phyloP scores from a whole-genome alignment of 53 echinoderm and acorn worm genomes.

The Echinometra lucunter region DNA sequence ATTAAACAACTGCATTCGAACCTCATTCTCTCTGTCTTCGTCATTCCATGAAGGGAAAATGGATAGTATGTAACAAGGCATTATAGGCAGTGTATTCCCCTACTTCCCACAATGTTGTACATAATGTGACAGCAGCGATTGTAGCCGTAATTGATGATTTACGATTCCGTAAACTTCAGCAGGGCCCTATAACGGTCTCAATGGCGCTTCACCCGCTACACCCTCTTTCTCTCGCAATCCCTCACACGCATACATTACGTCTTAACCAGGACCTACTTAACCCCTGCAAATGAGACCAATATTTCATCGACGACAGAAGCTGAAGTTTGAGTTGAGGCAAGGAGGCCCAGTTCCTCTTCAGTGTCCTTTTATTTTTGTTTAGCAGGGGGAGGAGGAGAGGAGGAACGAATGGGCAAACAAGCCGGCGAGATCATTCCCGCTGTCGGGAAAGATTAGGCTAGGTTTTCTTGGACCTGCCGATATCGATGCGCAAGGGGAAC shows the following conservation, averaged over 20 bases:
- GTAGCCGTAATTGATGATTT: slow-evolving; percentile 62
- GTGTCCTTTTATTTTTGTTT: not conserved
- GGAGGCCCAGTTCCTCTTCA: not conserved
- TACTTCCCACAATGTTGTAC: slow-evolving; percentile 45
- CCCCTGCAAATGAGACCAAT: slow-evolving; percentile 65
- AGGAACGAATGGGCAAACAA: not conserved
- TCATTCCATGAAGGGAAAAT: not conserved
- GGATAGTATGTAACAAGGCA: not conserved
- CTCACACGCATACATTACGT: slow-evolving; percentile 47
- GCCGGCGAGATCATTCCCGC: slow-evolving; percentile 9
- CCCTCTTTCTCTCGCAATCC: not conserved
- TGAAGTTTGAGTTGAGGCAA: not conserved
- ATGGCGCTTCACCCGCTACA: slow-evolving; percentile 18
- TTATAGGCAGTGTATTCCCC: slow-evolving; percentile 22
- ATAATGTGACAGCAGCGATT: slow-evolving; percentile 62
- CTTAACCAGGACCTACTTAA: slow-evolving; percentile 62
- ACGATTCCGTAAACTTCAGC: slow-evolving; percentile 60
- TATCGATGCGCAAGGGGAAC: not conserved
- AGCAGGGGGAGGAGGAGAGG: not conserved
- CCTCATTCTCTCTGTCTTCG: slow-evolving; percentile 12
- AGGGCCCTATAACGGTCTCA: slow-evolving; percentile 22
- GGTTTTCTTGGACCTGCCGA: slow-evolving; percentile 3
- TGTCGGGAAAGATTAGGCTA: slow-evolving; percentile 20
- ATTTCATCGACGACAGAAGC: slow-evolving; percentile 36
- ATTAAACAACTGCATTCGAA: slow-evolving; percentile 12